Conservation (phyloP, 1,140 invertebrate genomes). For the Drosophila setifemur region DNA sequence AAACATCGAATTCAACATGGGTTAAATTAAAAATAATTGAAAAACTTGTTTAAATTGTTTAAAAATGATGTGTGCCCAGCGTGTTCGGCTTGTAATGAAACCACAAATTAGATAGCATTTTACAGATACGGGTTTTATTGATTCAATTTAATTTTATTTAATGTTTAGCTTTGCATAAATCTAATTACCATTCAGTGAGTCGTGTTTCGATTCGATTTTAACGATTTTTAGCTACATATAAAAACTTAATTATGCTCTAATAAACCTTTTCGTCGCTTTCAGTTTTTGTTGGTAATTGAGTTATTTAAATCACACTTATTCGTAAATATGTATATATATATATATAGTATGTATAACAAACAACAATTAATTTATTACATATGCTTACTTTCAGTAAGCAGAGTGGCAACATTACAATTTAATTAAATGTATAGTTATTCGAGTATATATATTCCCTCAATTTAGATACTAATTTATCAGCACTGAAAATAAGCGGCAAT, state of each 20-base stretch:
- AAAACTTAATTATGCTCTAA: constrained; percentile 28
- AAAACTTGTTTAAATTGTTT: constrained; percentile 48
- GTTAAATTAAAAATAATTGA: constrained; percentile 58
- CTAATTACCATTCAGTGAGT: constrained; percentile 23
- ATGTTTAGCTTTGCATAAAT: constrained; percentile 4
- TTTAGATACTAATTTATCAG: constrained; percentile 21
- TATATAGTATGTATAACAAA: constrained; percentile 42
- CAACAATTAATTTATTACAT: constrained; percentile 43
- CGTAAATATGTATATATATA: constrained; percentile 18
- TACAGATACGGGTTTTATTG: neutral
- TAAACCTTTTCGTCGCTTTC: constrained; percentile 10
- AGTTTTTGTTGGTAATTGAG: constrained; percentile 10
- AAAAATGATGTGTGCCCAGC: constrained; percentile 14
- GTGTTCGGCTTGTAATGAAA: constrained; percentile 14
- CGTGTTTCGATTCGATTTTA: constrained; percentile 3
- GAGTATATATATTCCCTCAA: constrained; percentile 10
- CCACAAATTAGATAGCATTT: neutral
- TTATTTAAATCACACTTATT: constrained; percentile 38
- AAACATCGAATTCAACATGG: neutral
- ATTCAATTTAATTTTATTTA: constrained; percentile 26
- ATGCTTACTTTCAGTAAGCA: constrained; percentile 41
- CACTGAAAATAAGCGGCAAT: neutral
- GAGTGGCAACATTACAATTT: constrained; percentile 55
- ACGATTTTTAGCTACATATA: constrained; percentile 10
- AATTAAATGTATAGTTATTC: constrained; percentile 35